Evolutionary conservation across 2,113 vertebrate species (phyloP), one percentile per base, ranked within the genome.

Genomic region (Megaceryle torquata): DNA sequence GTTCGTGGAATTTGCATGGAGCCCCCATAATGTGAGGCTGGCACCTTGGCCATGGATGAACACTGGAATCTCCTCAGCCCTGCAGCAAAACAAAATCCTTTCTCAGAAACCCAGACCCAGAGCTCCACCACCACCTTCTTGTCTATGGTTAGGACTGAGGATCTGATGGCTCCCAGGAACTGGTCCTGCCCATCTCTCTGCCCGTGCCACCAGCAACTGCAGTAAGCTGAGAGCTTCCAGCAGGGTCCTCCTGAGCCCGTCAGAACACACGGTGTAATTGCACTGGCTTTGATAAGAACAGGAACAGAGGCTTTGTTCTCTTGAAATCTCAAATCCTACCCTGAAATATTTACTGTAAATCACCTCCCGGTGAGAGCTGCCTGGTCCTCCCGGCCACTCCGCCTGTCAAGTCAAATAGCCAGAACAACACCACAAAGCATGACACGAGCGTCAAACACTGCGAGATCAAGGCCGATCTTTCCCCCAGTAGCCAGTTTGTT

Each of bases 81-180:
- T 29, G 54, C 16, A 56, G 29, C 35, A 70, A 33, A 81, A 41
- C 33, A 9, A 82, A 6, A 8, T 5, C 14, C 33, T 37, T 2
- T 1, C n/a, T 37, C 57, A 53, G 46, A 46, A 14, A 9, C 72
- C 24, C 41, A 33, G 8, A 31, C 54, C 28, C 43, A 67, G 29
- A 72, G 25, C 15, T 53, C n/a, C 54, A 18, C 37, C 41, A 18
- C n/a, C 33, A 3, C 37, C 44, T 16, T 11, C 11, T 61, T 4
- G 0, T 5, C 33, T 6, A 11, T 0, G 4, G 10, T 37, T 3
- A 2, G 31, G 60, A 50, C 4, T 0, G 0, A 6, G 57, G 28
- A 17, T 8, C 31, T 39, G 41, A 13, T 0, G 11, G 68, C 16
- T 33, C 22, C 22, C 13, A 10, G 63, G 61, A 69, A 0, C 14